Evolutionary conservation across 2,888 invertebrate genomes (phyloP).

Genomic region (Tetanocera ferruginea): DNA sequence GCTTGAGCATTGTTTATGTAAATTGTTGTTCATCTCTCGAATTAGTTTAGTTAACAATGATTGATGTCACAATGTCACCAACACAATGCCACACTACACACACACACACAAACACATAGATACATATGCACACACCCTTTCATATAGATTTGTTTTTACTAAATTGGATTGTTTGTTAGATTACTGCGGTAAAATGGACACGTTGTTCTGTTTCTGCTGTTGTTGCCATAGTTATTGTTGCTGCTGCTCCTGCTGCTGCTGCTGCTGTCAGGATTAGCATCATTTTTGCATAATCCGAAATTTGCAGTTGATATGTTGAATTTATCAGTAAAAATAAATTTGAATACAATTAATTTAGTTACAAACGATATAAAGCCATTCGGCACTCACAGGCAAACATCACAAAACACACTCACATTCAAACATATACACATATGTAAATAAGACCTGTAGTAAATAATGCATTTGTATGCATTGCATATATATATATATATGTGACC

Average conservation of each 20-base stretch:
- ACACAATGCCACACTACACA: conserved; percentile 10
- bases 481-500: not conserved
- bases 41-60: conserved; percentile 45
- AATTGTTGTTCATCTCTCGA: conserved; percentile 34
- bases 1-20: conserved; percentile 24
- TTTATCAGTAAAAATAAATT: conserved; percentile 32
- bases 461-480: not conserved
- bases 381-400: too few species aligned
- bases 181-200: conserved; percentile 38
- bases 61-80: conserved; percentile 40
- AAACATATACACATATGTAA: not conserved
- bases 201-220: conserved; percentile 6
- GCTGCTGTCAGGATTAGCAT: conserved; percentile 33
- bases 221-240: not conserved
- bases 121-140: conserved; percentile 10
- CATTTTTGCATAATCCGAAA: conserved; percentile 36
- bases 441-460: conserved; percentile 1
- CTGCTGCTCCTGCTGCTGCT: not conserved
- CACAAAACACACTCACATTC: not conserved
- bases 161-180: conserved; percentile 37
- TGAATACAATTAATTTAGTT: conserved; percentile 33
- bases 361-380: conserved; percentile 1
- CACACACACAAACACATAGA: conserved; percentile 10
- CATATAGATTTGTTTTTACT: conserved; percentile 32
- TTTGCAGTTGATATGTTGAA: conserved; percentile 38